Percentiles rank a stretch among this genome's conserved stretches.
phyloP scores from a whole-genome alignment of 2,113 vertebrate species.

The Cinclus cinclus region DNA sequence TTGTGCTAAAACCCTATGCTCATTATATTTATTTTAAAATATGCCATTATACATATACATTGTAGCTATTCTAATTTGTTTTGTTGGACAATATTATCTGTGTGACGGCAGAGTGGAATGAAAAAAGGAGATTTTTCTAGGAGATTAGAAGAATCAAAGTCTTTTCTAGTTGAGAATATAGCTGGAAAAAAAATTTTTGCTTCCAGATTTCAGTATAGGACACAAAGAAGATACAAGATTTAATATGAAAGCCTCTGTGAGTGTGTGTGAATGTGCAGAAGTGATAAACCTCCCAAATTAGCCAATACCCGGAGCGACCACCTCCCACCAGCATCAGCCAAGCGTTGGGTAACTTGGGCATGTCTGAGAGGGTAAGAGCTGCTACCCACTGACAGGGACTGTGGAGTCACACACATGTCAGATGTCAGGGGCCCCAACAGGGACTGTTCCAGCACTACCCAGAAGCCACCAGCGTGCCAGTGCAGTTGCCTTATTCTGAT shows the following conservation, averaged over 20 bases:
- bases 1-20: not conserved
- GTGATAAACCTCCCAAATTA: rapidly evolving
- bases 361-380: not conserved
- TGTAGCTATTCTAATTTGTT: not conserved
- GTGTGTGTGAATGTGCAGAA: not conserved
- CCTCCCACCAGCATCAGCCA: not conserved
- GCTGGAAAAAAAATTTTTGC: not conserved
- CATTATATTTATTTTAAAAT: not conserved
- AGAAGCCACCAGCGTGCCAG: not conserved
- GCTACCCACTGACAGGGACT: not conserved
- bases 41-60: not conserved
- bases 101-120: rapidly evolving
- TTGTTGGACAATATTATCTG: not conserved
- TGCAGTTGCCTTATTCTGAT: not conserved
- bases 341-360: not conserved
- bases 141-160: not conserved
- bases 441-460: not conserved
- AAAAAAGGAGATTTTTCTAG: not conserved
- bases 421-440: rapidly evolving
- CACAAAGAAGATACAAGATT: not conserved
- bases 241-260: not conserved
- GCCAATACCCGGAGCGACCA: too few relatives aligned
- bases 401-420: rapidly evolving
- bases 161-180: not conserved
- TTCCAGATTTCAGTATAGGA: not conserved